These are phyloP conservation scores for Corydoras maculifer DNA, from an alignment of 2,113 vertebrate species.

Conservation along the genomic window DNA sequence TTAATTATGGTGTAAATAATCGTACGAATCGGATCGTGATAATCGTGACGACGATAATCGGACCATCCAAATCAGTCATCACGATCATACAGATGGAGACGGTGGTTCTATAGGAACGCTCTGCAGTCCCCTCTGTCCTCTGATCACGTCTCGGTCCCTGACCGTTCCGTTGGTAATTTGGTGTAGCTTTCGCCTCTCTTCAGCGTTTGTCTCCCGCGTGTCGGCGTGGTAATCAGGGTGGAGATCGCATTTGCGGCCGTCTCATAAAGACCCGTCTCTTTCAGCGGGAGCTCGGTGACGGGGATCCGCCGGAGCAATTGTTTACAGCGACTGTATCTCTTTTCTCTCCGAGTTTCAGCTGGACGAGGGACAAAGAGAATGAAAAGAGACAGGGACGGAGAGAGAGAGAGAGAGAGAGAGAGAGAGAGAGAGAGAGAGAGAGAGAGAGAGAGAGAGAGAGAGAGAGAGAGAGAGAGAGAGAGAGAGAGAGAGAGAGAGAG, in stretches of 20 bases:
- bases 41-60: too few relatives aligned
- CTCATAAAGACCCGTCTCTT: constrained; percentile 13
- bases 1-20: too few relatives aligned
- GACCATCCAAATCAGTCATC: too few relatives aligned
- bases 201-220: neutral
- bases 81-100: too few relatives aligned
- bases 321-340: constrained; percentile 11
- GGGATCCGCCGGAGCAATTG: constrained; percentile 4
- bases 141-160: too few relatives aligned
- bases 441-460: neutral
- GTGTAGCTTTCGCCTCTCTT: neutral
- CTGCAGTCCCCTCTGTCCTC: too few relatives aligned
- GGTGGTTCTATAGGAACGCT: too few relatives aligned
- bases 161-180: neutral
- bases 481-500: neutral
- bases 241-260: constrained; percentile 17
- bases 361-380: constrained; percentile 14
- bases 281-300: constrained; percentile 11
- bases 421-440: neutral
- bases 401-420: neutral
- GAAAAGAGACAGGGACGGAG: constrained; percentile 19
- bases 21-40: too few relatives aligned
- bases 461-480: neutral
- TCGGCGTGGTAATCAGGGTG: constrained; percentile 12
- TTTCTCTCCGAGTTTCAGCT: neutral